A percentile compares a stretch with the other conserved stretches of the same genome.
Conservation (phyloP, 1,140 invertebrate species). For the Metaphire vulgaris region DNA sequence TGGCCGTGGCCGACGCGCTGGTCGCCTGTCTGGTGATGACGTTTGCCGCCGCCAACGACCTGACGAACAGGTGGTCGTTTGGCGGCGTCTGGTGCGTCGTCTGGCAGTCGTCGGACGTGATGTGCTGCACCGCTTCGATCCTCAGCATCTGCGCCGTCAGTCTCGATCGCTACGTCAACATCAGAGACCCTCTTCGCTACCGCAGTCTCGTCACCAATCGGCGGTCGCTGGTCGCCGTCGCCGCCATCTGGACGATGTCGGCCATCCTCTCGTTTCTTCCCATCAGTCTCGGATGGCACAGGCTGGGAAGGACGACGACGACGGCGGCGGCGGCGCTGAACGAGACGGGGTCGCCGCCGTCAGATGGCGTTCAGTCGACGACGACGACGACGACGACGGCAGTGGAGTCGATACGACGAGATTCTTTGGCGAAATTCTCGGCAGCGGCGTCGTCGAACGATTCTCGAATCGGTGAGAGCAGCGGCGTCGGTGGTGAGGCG, state of each 20-base stretch:
- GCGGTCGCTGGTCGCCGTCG: conserved; percentile 81
- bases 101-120: conserved; percentile 97
- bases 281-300: conserved; percentile 79
- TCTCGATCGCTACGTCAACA: conserved; percentile 94
- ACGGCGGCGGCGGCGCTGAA: conserved; percentile 37
- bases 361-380: neutral
- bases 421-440: too few relatives aligned
- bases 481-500: conserved; percentile 41
- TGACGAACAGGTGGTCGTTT: conserved; percentile 80
- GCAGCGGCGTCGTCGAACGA: neutral
- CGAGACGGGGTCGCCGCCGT: neutral
- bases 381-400: neutral
- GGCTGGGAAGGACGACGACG: conserved; percentile 35
- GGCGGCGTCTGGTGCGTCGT: conserved; percentile 92
- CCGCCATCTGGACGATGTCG: conserved; percentile 85
- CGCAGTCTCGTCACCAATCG: conserved; percentile 82
- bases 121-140: conserved; percentile 97
- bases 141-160: conserved; percentile 96
- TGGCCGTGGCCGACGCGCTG: conserved; percentile 90
- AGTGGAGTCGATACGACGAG: too few relatives aligned
- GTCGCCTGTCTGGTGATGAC: conserved; percentile 70
- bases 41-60: conserved; percentile 58
- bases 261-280: conserved; percentile 94
- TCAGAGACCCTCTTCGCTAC: conserved; percentile 95
- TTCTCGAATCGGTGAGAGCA: conserved; percentile 31